Conservation (phyloP, 2,113 vertebrate genomes). For the Prionailurus viverrinus region DNA sequence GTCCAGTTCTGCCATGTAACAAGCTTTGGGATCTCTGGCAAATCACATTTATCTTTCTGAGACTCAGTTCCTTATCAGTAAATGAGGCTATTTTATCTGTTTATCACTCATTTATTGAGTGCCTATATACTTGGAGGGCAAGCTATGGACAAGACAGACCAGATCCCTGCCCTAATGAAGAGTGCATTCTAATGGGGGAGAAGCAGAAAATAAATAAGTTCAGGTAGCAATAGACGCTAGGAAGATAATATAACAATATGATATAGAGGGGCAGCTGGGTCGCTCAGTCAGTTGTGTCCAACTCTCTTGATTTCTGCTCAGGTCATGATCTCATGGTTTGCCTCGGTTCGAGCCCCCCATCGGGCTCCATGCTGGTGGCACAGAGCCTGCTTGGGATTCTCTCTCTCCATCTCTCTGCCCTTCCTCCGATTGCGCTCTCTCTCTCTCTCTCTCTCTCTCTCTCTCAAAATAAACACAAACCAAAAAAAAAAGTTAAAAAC, state of each 20-base stretch:
- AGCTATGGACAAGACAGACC: not conserved
- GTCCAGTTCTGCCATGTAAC: not conserved
- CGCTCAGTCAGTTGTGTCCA: too few relatives aligned
- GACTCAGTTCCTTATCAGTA: constrained; percentile 1
- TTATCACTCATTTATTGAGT: not conserved
- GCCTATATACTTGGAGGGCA: not conserved
- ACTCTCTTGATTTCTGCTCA: too few relatives aligned
- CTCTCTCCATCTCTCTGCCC: too few relatives aligned
- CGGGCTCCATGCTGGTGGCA: too few relatives aligned
- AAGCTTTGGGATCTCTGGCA: constrained; percentile 21
- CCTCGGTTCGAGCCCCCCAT: too few relatives aligned
- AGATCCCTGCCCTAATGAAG: not conserved
- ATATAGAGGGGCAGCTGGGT: not conserved
- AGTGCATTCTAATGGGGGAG: not conserved
- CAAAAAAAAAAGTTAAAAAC: not conserved
- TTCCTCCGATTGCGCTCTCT: too few relatives aligned
- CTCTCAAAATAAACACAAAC: too few relatives aligned
- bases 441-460: too few relatives aligned
- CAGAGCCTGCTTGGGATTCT: too few relatives aligned
- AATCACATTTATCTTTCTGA: constrained; percentile 33
- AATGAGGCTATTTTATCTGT: constrained; percentile 1
- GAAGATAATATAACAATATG: not conserved
- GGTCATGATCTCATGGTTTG: too few relatives aligned
- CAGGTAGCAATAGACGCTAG: not conserved
- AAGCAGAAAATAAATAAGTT: constrained; percentile 29